Conservation (phyloP, 2,888 invertebrate genomes). For the Pandemis cinnamomeana region DNA sequence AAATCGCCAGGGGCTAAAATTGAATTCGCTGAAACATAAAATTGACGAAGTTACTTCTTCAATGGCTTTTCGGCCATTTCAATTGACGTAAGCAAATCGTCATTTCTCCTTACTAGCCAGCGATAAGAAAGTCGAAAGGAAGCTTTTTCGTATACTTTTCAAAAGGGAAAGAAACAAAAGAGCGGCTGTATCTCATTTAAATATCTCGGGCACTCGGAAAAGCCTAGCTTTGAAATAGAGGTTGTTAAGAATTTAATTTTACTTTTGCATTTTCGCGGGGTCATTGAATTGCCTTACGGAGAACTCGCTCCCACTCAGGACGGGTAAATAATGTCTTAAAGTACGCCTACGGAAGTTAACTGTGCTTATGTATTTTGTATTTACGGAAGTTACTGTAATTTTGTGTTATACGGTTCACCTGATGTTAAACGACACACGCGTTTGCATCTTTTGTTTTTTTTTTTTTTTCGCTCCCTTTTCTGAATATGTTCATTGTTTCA, state of each 20-base stretch:
- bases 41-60: not conserved
- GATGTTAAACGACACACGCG: no score
- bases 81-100: not conserved
- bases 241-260: conserved; percentile 23
- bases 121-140: conserved; percentile 40
- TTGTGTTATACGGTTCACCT: no score
- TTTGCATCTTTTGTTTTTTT: no score
- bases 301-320: not conserved
- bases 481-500: no score
- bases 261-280: conserved; percentile 17
- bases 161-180: conserved; percentile 48
- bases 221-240: conserved; percentile 24
- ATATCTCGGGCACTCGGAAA: conserved; percentile 37
- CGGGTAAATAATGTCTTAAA: not conserved
- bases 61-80: not conserved
- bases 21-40: not conserved
- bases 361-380: not conserved
- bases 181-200: conserved; percentile 49
- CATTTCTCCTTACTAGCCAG: conserved; percentile 23
- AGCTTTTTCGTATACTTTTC: conserved; percentile 48
- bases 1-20: not conserved
- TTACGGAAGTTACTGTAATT: not conserved
- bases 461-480: no score
- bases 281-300: not conserved
- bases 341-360: not conserved